Conservation (phyloP, 2,888 invertebrate species). For the Syrista parreyssii region DNA sequence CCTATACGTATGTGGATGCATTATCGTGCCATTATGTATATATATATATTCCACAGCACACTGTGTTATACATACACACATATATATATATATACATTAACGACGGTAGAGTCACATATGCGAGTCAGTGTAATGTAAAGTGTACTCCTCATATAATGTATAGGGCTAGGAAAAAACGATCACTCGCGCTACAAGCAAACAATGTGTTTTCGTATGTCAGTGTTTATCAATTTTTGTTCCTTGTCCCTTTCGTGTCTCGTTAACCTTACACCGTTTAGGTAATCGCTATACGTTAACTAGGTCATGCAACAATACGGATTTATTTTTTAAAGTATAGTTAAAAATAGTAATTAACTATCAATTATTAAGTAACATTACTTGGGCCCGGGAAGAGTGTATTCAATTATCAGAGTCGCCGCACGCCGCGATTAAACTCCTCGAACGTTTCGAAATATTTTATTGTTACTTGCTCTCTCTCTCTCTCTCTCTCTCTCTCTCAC, state of each 20-base stretch:
- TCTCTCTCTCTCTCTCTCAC: conserved; percentile 21
- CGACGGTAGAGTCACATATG: neutral
- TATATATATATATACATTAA: neutral
- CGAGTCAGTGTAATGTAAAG: neutral
- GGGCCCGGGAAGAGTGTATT: conserved; percentile 63
- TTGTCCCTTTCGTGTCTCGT: conserved; percentile 14
- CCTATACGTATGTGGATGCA: neutral
- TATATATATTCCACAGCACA: no score
- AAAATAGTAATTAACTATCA: conserved; percentile 51
- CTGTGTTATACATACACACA: conserved; percentile 23
- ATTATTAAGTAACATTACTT: conserved; percentile 57
- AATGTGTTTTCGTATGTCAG: conserved; percentile 4
- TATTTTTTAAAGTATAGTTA: conserved; percentile 40
- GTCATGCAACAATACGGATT: conserved; percentile 64
- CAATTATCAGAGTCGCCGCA: conserved; percentile 45
- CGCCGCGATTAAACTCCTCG: conserved; percentile 32
- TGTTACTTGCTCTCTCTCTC: conserved; percentile 22
- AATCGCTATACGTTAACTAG: conserved; percentile 52
- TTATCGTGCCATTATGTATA: neutral
- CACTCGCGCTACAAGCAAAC: conserved; percentile 53
- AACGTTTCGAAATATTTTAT: conserved; percentile 13
- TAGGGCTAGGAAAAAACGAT: conserved; percentile 37
- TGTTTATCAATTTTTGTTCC: neutral
- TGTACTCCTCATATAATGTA: neutral
- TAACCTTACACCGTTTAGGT: conserved; percentile 29